Evolutionary conservation across 2,888 invertebrate species (phyloP), one percentile per base, ranked within the genome.

Genomic region (Macrophya annulata): DNA sequence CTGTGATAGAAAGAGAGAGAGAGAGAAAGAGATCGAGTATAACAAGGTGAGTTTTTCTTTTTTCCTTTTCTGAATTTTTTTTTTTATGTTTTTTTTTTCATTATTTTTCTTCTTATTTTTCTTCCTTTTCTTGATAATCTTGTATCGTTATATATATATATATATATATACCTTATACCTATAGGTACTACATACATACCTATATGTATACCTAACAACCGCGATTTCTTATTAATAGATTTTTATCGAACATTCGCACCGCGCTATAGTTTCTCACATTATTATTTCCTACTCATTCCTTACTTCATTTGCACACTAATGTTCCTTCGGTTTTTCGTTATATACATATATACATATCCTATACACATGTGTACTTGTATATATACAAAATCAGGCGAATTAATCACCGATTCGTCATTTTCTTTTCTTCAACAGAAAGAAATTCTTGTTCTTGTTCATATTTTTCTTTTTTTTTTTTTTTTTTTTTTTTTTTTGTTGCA

Each of bases 251-350:
- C 71, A n/a, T 71, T 71, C 40, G 37, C 62, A 37, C 31, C 71
- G n/a, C n/a, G n/a, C n/a, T 31, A 31, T 12, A 17, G 40, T 40
- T 40, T 40, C 40, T 40, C 40, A 17, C n/a, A 71, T 17, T 21
- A 1, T 71, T 71, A 37, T 37, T 71, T 71, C 9, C 71, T 71
- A 40, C 71, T 37, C 12, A 71, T 40, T 71, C 37, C 71, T 71
- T 40, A 25, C 82, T 82, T 90, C 90, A 89, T 92, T 91, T 90
- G 89, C 90, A 90, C 90, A 88, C 89, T 89, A 89, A 91, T 90
- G 89, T 79, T 86, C 87, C 87, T 84, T 86, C 31, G 31, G 8
- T 17, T 62, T 9, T 31, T 45, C 48, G 1, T 31, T 31, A 31
- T 31, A 31, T 31, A 31, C 31, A 1, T n/a, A 1, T 31, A 31